These are phyloP conservation scores for Anguilla megastoma DNA, from an alignment of 2,797 vertebrate genomes.

Conservation along the genomic window DNA sequence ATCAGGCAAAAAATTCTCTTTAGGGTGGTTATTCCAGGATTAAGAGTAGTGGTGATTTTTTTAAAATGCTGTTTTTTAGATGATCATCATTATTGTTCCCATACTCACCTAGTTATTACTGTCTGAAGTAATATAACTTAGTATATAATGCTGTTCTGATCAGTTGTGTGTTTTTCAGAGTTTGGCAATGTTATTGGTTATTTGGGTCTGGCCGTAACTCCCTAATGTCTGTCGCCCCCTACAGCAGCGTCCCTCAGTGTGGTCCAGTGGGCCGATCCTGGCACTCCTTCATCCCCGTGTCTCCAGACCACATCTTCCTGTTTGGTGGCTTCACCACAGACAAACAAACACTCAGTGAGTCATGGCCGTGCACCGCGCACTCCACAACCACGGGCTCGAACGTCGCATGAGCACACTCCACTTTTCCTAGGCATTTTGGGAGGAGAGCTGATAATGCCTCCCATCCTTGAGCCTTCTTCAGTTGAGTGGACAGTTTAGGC, in stretches of 20 bases:
- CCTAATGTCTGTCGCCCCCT: background rate
- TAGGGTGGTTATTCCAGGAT: background rate
- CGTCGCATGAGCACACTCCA: background rate
- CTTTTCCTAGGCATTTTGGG: background rate
- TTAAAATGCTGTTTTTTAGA: background rate
- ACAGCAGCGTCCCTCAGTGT: conserved; percentile 73
- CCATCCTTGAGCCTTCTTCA: background rate
- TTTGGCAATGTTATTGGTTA: background rate
- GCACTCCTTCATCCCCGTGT: conserved; percentile 90
- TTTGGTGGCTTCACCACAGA: conserved; percentile 97
- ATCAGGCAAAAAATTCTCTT: background rate
- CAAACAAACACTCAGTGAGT: conserved; percentile 91
- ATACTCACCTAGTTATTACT: background rate
- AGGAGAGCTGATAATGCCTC: background rate
- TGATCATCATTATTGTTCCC: background rate
- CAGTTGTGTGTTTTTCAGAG: background rate
- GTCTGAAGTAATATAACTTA: background rate
- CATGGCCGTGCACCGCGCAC: background rate
- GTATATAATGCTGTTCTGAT: background rate
- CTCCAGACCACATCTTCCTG: conserved; percentile 89
- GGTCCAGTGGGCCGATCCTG: conserved; percentile 89
- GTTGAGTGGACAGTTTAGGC: background rate
- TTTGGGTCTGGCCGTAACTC: background rate
- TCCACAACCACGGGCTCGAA: background rate
- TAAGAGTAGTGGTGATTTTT: background rate